These are phyloP conservation scores for Scomberomorus guttatus DNA, from an alignment of 2,797 vertebrate species.

Conservation along the genomic window DNA sequence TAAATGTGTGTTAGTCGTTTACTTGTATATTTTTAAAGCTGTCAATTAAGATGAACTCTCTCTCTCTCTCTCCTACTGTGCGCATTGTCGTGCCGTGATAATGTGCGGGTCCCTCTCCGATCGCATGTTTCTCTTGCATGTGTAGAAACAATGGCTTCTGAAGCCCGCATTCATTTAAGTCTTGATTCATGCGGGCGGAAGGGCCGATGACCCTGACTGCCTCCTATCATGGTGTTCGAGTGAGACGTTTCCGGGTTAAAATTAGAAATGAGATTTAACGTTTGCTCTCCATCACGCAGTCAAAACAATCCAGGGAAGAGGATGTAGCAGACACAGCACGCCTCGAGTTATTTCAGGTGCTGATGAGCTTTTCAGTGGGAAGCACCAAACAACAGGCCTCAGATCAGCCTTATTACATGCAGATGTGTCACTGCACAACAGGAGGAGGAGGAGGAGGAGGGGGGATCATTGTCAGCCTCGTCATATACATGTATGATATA, in stretches of 20 bases:
- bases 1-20: background rate
- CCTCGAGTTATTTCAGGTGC: conserved; percentile 86
- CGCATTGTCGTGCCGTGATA: background rate
- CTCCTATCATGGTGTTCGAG: conserved; percentile 86
- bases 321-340: conserved; percentile 82
- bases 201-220: conserved; percentile 82
- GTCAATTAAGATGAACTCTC: conserved; percentile 7
- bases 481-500: background rate
- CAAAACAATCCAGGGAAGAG: conserved; percentile 91
- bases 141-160: conserved; percentile 73
- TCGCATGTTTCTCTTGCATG: conserved; percentile 60
- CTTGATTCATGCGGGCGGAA: conserved; percentile 82
- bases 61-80: conserved; percentile 1
- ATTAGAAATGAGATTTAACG: conserved; percentile 85
- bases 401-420: conserved; percentile 18
- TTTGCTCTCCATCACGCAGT: conserved; percentile 84
- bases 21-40: background rate
- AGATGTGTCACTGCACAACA: background rate
- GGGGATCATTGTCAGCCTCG: background rate
- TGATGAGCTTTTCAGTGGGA: conserved; percentile 73
- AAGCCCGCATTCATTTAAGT: conserved; percentile 76
- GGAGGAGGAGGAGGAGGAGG: background rate
- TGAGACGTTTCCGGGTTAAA: conserved; percentile 90
- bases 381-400: conserved; percentile 61
- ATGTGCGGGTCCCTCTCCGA: background rate